A percentile compares a stretch with the other conserved stretches of the same genome.
Conservation (phyloP, 2,113 vertebrate genomes). For the Gorilla gorilla region DNA sequence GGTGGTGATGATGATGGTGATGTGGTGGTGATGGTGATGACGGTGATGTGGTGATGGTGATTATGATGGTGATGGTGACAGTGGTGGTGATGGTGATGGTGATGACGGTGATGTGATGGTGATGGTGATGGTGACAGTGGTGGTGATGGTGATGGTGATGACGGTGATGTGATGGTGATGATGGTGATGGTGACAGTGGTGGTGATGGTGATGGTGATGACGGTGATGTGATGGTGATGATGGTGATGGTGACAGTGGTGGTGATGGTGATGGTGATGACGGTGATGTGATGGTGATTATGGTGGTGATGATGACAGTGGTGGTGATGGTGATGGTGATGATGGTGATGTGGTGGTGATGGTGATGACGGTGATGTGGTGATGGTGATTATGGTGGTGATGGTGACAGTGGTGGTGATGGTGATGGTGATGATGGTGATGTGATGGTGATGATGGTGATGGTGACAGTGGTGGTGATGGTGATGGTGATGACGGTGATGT, state of each 20-base stretch:
- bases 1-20: accelerated
- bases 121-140: accelerated
- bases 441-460: background rate
- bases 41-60: accelerated
- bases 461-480: background rate
- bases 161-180: accelerated
- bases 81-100: accelerated
- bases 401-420: background rate
- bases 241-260: accelerated
- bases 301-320: accelerated
- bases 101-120: accelerated
- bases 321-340: too few species aligned
- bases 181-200: too few species aligned
- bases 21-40: accelerated
- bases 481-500: background rate
- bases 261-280: accelerated
- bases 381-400: background rate
- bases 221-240: background rate
- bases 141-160: accelerated
- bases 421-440: background rate
- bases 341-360: too few species aligned
- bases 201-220: accelerated
- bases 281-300: accelerated
- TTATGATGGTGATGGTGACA: accelerated
- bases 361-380: background rate